Evolutionary conservation across 2,888 invertebrate species (phyloP).

Genomic region (Ochlodes sylvanus): DNA sequence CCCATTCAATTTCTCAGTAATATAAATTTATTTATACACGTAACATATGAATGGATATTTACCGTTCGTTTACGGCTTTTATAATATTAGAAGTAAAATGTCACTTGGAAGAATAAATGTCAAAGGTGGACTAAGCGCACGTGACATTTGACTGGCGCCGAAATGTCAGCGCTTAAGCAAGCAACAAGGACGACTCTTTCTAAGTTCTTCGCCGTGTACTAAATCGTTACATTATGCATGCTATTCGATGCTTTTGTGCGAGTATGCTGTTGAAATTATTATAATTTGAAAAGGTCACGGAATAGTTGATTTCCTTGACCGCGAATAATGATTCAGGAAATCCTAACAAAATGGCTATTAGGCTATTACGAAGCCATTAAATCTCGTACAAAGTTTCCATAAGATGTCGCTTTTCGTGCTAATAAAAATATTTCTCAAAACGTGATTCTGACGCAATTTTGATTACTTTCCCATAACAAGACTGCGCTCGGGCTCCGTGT

Average conservation of each 20-base stretch:
- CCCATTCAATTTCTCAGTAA: slow-evolving; percentile 24
- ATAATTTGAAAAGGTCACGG: slow-evolving; percentile 74
- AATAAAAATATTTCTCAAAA: not conserved
- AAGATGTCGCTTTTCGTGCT: not conserved
- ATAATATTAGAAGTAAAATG: slow-evolving; percentile 69
- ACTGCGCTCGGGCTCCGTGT: slow-evolving; percentile 8
- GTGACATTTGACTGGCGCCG: slow-evolving; percentile 79
- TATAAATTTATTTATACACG: slow-evolving; percentile 26
- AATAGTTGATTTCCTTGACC: slow-evolving; percentile 79
- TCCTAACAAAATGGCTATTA: slow-evolving; percentile 51
- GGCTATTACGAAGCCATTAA: slow-evolving; percentile 47
- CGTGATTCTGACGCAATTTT: not conserved
- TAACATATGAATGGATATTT: slow-evolving; percentile 42
- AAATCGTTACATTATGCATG: slow-evolving; percentile 75
- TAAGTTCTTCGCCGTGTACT: slow-evolving; percentile 73
- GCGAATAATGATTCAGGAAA: slow-evolving; percentile 66
- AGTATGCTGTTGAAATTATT: slow-evolving; percentile 74
- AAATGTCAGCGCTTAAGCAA: slow-evolving; percentile 84
- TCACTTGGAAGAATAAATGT: slow-evolving; percentile 71
- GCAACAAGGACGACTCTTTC: slow-evolving; percentile 83
- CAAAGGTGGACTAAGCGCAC: slow-evolving; percentile 78
- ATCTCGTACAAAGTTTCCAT: not conserved
- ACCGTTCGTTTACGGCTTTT: slow-evolving; percentile 49
- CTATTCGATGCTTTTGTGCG: slow-evolving; percentile 75
- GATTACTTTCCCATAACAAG: slow-evolving; percentile 24